Evolutionary conservation across 2,113 vertebrate species (phyloP).

Genomic region (Hemibagrus wyckioides): DNA sequence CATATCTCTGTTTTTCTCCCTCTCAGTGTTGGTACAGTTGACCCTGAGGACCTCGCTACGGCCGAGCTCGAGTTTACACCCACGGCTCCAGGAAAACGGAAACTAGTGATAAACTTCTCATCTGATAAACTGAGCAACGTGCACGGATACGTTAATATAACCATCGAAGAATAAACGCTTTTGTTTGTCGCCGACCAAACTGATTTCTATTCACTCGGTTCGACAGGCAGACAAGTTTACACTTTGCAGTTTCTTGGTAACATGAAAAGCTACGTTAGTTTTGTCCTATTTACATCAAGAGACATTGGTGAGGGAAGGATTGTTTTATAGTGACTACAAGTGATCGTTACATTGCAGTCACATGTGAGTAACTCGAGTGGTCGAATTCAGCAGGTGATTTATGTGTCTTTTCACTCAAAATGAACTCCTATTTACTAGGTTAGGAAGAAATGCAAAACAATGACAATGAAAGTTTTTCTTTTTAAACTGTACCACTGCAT

Average conservation of each 20-base stretch:
- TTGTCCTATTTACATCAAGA: not conserved
- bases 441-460: not conserved
- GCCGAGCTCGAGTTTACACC: conserved; percentile 75
- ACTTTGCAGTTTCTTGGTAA: not conserved
- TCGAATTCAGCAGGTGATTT: not conserved
- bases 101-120: conserved; percentile 86
- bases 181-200: not conserved
- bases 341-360: not conserved
- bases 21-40: conserved; percentile 66
- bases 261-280: not conserved
- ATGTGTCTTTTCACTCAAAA: not conserved
- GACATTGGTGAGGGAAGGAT: not conserved
- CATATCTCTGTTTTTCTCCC: not conserved
- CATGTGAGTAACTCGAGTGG: not conserved
- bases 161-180: conserved; percentile 51
- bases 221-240: not conserved
- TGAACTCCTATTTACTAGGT: not conserved
- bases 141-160: conserved; percentile 68
- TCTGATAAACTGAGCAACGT: conserved; percentile 81
- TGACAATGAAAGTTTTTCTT: not conserved
- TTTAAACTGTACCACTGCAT: not conserved
- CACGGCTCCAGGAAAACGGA: conserved; percentile 60
- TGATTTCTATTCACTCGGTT: not conserved
- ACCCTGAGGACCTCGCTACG: conserved; percentile 64
- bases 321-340: not conserved